phyloP scores from a whole-genome alignment of 2,888 invertebrate species.

The Parascotia fuliginaria region DNA sequence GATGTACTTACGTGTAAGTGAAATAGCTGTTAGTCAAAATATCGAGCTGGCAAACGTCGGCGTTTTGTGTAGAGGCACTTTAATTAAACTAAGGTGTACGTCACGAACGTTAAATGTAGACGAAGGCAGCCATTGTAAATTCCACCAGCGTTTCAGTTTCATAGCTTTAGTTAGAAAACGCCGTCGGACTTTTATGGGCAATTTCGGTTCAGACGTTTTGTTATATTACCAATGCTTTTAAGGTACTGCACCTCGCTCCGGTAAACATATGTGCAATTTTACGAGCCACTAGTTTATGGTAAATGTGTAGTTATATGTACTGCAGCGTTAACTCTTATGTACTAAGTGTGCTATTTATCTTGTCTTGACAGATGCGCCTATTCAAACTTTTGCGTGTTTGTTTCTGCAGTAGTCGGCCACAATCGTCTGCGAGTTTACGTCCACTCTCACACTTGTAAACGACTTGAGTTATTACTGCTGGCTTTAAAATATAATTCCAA shows the following conservation, averaged over 20 bases:
- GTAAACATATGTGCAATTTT: conserved; percentile 84
- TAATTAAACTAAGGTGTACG: conserved; percentile 83
- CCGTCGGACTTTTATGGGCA: conserved; percentile 85
- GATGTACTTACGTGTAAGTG: conserved; percentile 9
- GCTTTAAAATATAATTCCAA: conserved; percentile 25
- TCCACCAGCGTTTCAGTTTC: conserved; percentile 83
- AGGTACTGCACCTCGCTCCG: conserved; percentile 81
- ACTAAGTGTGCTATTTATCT: conserved; percentile 49
- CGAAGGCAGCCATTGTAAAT: conserved; percentile 81
- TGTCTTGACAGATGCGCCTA: conserved; percentile 55
- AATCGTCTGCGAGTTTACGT: conserved; percentile 22
- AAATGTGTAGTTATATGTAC: conserved; percentile 73
- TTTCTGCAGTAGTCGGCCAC: conserved; percentile 24
- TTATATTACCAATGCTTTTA: conserved; percentile 87
- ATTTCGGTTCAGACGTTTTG: conserved; percentile 86
- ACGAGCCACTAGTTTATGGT: conserved; percentile 79
- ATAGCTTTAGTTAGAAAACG: conserved; percentile 85
- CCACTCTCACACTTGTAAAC: conserved; percentile 21
- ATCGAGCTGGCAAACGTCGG: conserved; percentile 39
- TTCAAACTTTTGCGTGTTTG: conserved; percentile 43
- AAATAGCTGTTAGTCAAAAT: conserved; percentile 41
- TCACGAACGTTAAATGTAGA: conserved; percentile 82
- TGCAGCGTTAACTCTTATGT: conserved; percentile 61
- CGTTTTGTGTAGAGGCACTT: conserved; percentile 64
- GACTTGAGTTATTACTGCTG: conserved; percentile 25